Evolutionary conservation across 53 echinoderm and acorn worm genomes (phyloP).

Genomic region (Mesocentrotus franciscanus): DNA sequence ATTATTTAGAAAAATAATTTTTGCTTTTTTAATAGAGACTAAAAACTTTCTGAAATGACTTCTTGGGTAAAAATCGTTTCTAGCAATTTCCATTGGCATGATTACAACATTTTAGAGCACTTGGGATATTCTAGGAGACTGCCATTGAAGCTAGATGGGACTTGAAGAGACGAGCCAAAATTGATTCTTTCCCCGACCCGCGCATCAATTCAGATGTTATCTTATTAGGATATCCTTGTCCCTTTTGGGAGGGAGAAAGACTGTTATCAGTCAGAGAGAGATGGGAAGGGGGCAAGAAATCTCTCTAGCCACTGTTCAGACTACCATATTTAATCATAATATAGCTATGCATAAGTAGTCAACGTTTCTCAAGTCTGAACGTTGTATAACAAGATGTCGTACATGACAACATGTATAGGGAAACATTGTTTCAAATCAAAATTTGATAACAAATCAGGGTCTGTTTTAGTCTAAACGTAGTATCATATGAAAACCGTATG

Average conservation of each 20-base stretch:
- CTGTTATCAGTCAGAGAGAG: slow-evolving; percentile 4
- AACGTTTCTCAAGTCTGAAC: no score
- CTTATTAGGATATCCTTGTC: neutral
- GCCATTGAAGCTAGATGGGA: slow-evolving; percentile 16
- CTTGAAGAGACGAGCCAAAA: slow-evolving; percentile 27
- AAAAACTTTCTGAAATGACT: neutral
- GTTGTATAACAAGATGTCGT: no score
- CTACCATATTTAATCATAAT: no score
- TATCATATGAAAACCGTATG: no score
- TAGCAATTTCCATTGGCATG: neutral
- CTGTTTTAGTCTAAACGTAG: no score
- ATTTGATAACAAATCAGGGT: no score
- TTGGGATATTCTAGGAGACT: slow-evolving; percentile 37
- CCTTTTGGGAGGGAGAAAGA: neutral
- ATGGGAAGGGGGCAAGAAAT: slow-evolving; percentile 30
- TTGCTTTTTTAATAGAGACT: no score
- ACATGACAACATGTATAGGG: no score
- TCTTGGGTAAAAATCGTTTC: neutral
- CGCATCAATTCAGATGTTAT: neutral
- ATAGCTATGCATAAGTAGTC: no score
- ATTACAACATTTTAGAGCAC: neutral
- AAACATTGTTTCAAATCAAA: no score
- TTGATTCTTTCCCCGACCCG: slow-evolving; percentile 25
- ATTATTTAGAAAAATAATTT: no score
- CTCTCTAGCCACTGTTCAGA: no score